phyloP scores from a whole-genome alignment of 2,797 vertebrate species.

The Scarus forsteni region DNA sequence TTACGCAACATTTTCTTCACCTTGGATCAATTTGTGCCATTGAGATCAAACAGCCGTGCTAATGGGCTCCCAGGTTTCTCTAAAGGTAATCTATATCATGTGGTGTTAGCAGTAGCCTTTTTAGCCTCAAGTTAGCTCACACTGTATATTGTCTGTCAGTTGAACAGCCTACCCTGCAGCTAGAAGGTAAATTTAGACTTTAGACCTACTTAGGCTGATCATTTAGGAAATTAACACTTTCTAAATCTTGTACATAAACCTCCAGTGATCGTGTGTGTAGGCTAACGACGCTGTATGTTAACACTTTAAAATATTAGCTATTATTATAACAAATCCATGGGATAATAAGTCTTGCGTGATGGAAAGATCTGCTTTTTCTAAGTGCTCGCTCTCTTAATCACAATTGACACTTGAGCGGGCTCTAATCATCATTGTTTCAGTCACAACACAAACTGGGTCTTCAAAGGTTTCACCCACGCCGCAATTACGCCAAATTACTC shows the following conservation, averaged over 20 bases:
- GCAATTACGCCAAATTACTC: conserved; percentile 85
- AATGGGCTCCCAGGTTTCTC: conserved; percentile 85
- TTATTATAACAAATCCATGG: neutral
- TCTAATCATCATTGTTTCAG: conserved; percentile 82
- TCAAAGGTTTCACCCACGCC: conserved; percentile 84
- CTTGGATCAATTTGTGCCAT: conserved; percentile 97
- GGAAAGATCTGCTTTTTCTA: conserved; percentile 83
- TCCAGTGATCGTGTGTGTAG: neutral
- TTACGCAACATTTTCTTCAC: conserved; percentile 94
- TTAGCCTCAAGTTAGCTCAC: conserved; percentile 48
- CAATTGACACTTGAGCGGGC: conserved; percentile 87
- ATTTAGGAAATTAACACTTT: neutral
- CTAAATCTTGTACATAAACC: conserved; percentile 1
- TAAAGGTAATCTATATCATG: conserved; percentile 89
- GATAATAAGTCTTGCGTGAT: conserved; percentile 20
- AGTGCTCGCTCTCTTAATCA: conserved; percentile 81
- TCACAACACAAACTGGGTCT: conserved; percentile 82
- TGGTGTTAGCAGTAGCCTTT: conserved; percentile 79
- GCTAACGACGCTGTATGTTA: neutral
- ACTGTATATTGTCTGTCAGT: conserved; percentile 54
- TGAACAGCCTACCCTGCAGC: conserved; percentile 41
- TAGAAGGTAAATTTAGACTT: conserved; percentile 52
- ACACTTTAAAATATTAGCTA: neutral
- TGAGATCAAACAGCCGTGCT: conserved; percentile 91
- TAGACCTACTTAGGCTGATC: conserved; percentile 1